phyloP scores from a whole-genome alignment of 2,888 invertebrate genomes.

The Drosophila setosimentum region DNA sequence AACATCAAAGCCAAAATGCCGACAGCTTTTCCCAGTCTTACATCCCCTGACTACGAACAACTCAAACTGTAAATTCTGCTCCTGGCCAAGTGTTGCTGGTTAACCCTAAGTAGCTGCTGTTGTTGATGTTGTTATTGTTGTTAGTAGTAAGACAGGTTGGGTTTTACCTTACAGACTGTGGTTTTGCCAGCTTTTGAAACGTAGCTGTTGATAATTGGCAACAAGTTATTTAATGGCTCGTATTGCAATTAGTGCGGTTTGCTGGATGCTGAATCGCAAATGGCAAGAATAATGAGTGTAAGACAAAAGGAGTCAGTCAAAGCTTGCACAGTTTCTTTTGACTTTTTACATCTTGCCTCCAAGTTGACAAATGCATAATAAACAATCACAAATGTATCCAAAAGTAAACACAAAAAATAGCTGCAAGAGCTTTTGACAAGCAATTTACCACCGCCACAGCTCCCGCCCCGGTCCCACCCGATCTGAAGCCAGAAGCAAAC shows the following conservation, averaged over 20 bases:
- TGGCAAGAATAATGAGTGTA: constrained; percentile 20
- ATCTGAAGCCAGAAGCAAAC: constrained; percentile 3
- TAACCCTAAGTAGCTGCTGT: constrained; percentile 76
- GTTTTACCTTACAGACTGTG: constrained; percentile 35
- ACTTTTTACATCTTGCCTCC: not conserved
- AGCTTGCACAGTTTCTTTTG: not conserved
- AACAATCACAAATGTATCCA: constrained; percentile 10
- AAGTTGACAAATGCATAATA: constrained; percentile 18
- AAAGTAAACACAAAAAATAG: constrained; percentile 32
- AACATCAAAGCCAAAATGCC: constrained; percentile 72
- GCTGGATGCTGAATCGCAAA: constrained; percentile 30
- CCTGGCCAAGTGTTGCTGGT: constrained; percentile 78
- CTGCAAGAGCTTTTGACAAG: constrained; percentile 18
- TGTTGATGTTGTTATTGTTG: constrained; percentile 17
- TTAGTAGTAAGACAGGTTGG: constrained; percentile 15
- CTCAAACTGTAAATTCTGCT: constrained; percentile 1
- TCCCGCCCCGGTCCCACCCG: fast-evolving
- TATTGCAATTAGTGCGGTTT: constrained; percentile 74
- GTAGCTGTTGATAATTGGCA: constrained; percentile 69
- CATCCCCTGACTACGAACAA: not conserved
- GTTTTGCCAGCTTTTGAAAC: constrained; percentile 44
- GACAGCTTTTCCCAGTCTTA: constrained; percentile 7
- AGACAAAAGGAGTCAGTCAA: not conserved
- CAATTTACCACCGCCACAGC: not conserved
- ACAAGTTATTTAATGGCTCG: constrained; percentile 70